These are phyloP conservation scores for Abrostola triplasia DNA, from an alignment of 2,888 invertebrate species.

Conservation along the genomic window DNA sequence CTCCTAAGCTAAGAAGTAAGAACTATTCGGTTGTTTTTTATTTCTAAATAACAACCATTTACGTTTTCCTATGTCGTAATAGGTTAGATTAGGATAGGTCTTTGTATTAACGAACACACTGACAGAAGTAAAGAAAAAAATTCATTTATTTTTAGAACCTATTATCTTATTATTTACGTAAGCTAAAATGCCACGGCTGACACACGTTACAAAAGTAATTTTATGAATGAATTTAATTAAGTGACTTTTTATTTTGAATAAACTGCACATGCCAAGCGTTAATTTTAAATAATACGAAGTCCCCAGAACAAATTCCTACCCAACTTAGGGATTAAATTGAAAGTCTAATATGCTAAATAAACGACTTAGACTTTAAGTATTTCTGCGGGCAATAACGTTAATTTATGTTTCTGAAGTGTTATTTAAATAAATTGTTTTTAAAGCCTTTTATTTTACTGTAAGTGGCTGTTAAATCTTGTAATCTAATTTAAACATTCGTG, in stretches of 20 bases:
- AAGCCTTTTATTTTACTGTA: conserved; percentile 35
- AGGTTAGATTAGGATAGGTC: no score
- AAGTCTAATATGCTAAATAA: conserved; percentile 51
- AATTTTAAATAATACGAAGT: background rate
- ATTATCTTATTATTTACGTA: no score
- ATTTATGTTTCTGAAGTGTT: conserved; percentile 51
- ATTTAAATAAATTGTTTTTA: conserved; percentile 47
- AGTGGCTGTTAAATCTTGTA: conserved; percentile 29
- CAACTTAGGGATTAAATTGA: conserved; percentile 44
- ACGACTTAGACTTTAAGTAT: conserved; percentile 49
- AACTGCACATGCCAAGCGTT: background rate
- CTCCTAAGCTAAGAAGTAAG: no score
- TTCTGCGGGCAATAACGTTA: conserved; percentile 41
- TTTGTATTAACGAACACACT: no score
- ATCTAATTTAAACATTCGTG: conserved; percentile 35
- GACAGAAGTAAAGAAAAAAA: no score
- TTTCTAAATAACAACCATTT: no score
- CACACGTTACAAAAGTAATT: no score
- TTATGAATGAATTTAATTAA: no score
- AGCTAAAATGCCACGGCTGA: no score
- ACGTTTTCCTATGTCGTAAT: no score
- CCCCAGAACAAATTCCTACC: conserved; percentile 30
- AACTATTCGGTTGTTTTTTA: no score
- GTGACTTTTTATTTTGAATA: background rate
- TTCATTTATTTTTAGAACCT: no score